These are phyloP conservation scores for Vanacampus margaritifer DNA, from an alignment of 2,113 vertebrate genomes.

Conservation along the genomic window DNA sequence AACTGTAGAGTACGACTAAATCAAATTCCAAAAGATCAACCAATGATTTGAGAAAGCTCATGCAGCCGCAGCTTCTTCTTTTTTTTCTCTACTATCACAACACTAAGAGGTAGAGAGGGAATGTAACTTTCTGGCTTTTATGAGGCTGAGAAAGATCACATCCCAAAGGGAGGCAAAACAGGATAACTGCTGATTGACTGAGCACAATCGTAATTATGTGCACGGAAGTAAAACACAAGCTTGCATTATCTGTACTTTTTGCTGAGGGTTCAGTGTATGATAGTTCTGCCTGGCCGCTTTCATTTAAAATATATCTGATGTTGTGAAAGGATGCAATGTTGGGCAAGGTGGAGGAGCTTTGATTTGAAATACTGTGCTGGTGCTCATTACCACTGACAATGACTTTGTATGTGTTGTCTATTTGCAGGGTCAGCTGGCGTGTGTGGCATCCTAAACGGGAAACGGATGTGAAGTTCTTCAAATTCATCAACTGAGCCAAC, in stretches of 20 bases:
- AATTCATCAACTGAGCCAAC: neutral
- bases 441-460: neutral
- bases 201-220: conserved; percentile 17
- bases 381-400: neutral
- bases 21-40: neutral
- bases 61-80: neutral
- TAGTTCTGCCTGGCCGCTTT: conserved; percentile 7
- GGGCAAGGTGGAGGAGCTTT: neutral
- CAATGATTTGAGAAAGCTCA: neutral
- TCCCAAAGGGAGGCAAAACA: conserved; percentile 2
- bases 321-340: conserved; percentile 4
- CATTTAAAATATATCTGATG: conserved; percentile 5
- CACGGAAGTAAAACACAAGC: conserved; percentile 13
- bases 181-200: conserved; percentile 3
- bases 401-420: neutral
- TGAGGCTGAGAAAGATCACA: conserved; percentile 14
- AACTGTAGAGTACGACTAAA: neutral
- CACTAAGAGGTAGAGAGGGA: neutral
- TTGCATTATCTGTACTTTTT: conserved; percentile 4
- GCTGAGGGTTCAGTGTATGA: conserved; percentile 2
- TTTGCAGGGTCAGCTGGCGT: neutral
- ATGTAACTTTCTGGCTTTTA: neutral
- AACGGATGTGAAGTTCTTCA: neutral
- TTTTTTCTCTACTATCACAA: neutral
- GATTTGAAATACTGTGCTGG: neutral